Conservation (phyloP, 2,888 invertebrate genomes). For the Amphimallon solstitiale region DNA sequence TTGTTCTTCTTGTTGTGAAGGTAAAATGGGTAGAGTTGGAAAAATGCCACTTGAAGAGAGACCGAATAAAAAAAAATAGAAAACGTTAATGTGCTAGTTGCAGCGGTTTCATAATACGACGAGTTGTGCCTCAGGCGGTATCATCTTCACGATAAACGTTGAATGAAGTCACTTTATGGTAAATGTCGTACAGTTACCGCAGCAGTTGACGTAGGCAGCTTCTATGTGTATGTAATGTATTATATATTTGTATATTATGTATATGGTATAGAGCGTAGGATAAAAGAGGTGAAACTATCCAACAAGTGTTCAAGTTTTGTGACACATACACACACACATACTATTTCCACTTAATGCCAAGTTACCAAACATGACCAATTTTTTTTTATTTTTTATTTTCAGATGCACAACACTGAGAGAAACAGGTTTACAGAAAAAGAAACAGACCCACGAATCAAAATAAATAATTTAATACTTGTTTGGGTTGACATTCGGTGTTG, state of each 20-base stretch:
- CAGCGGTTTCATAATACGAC: constrained; percentile 43
- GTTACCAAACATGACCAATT: constrained; percentile 17
- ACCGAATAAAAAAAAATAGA: constrained; percentile 23
- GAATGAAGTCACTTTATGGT: constrained; percentile 46
- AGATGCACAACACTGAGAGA: constrained; percentile 3
- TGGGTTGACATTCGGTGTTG: too few relatives aligned
- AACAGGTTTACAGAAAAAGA: constrained; percentile 22
- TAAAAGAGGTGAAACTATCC: constrained; percentile 43
- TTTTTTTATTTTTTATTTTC: too few relatives aligned
- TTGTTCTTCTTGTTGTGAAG: constrained; percentile 18
- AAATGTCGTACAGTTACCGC: constrained; percentile 45
- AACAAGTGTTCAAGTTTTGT: constrained; percentile 44
- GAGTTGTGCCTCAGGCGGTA: constrained; percentile 39
- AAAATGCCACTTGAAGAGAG: constrained; percentile 8
- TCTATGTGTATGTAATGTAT: not conserved
- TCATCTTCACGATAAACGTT: constrained; percentile 46
- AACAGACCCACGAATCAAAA: not conserved
- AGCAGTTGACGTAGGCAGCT: constrained; percentile 44
- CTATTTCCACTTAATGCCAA: constrained; percentile 10
- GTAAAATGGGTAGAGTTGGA: constrained; percentile 34
- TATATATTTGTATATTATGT: too few relatives aligned
- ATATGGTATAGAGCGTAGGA: constrained; percentile 43
- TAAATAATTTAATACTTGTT: too few relatives aligned
- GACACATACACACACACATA: not conserved
- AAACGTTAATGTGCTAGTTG: constrained; percentile 31